A percentile compares a stretch with the other conserved stretches of the same genome.
These are phyloP conservation scores for Vandiemenella viatica DNA, from an alignment of 2,888 invertebrate genomes.

Conservation along the genomic window DNA sequence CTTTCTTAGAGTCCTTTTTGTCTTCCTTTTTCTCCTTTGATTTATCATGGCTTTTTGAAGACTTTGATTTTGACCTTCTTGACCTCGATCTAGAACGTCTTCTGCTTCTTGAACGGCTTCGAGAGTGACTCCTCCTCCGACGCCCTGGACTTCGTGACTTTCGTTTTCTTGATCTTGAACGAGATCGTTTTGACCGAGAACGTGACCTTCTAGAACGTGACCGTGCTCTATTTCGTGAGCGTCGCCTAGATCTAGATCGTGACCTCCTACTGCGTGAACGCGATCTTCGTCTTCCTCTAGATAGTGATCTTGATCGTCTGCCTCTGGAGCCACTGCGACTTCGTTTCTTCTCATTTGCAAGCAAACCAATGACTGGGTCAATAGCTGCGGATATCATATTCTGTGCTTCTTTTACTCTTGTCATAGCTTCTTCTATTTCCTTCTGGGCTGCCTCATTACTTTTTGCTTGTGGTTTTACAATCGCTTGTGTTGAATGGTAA, in stretches of 20 bases:
- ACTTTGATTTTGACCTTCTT: slow-evolving; percentile 30
- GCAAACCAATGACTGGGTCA: slow-evolving; percentile 75
- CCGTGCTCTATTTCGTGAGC: slow-evolving; percentile 29
- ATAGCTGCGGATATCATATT: slow-evolving; percentile 87
- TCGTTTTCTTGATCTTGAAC: slow-evolving; percentile 33
- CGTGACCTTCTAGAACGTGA: slow-evolving; percentile 43
- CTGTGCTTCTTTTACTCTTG: slow-evolving; percentile 88
- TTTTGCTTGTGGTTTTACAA: slow-evolving; percentile 83
- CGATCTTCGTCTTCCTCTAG: slow-evolving; percentile 21
- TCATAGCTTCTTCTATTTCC: slow-evolving; percentile 95
- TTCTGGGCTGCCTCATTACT: slow-evolving; percentile 89
- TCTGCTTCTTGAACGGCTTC: slow-evolving; percentile 20
- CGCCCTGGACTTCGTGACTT: slow-evolving; percentile 21
- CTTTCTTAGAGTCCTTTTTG: slow-evolving; percentile 10
- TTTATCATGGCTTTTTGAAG: slow-evolving; percentile 28
- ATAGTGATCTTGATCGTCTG: slow-evolving; percentile 24
- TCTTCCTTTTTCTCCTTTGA: slow-evolving; percentile 21
- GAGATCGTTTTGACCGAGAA: slow-evolving; percentile 40
- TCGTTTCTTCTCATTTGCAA: slow-evolving; percentile 66
- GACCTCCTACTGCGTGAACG: slow-evolving; percentile 21
- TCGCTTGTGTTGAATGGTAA: slow-evolving; percentile 82
- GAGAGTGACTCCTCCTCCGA: slow-evolving; percentile 15
- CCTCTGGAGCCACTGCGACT: slow-evolving; percentile 43
- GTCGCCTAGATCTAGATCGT: slow-evolving; percentile 19
- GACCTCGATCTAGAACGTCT: slow-evolving; percentile 21